Base-by-base conservation (phyloP, 1,140 invertebrate species). In the Luehdorfia chinensis region DNA sequence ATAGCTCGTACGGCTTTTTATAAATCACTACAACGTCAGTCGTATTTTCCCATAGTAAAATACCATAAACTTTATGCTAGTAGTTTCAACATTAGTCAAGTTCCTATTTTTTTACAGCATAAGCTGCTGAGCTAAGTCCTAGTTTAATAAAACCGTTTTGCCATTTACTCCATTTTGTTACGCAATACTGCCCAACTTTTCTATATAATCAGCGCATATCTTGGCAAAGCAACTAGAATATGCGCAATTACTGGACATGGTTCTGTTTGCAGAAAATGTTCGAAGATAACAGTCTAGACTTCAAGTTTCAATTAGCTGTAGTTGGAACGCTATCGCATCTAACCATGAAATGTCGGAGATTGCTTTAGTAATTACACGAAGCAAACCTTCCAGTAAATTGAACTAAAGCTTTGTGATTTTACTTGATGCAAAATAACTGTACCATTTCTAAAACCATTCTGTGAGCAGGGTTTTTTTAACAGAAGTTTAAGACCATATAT, bases 291-390 rank as follows among this genome's bases (percentile, higher is more conserved):
- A 18, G 27, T 41, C 13, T 43, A 15, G 39, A 43, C 25, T 28
- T 15, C 39, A 43, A 43, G 39, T 43, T 43, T 30, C 39, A 28
- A 43, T 43, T 43, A 43, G 39, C 39, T 27, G 39, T 43, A 43
- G 39, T 43, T 16, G 25, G 39, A 28, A 13, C 39, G 39, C 39
- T 30, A 28, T 43, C 39, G 25, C 27, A 43, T 43, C 39, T 30
- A 43, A 43, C 39, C 27, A 16, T 43, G 39, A 43, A 43, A 43
- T 28, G 39, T 43, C 39, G n/a, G 14, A 30, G 39, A 43, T 43
- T 43, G 39, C 25, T 43, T 30, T 30, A 30, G 39, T 43, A 43
- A 43, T 43, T 43, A 43, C 39, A 30, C 14, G 27, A 16, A 41
- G 37, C 37, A 41, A 43, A 43, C 25, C 23, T 43, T 30, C 27